Percentiles rank a stretch among this genome's conserved stretches.
phyloP scores from a whole-genome alignment of 2,888 invertebrate species.

The Nomada fabriciana region DNA sequence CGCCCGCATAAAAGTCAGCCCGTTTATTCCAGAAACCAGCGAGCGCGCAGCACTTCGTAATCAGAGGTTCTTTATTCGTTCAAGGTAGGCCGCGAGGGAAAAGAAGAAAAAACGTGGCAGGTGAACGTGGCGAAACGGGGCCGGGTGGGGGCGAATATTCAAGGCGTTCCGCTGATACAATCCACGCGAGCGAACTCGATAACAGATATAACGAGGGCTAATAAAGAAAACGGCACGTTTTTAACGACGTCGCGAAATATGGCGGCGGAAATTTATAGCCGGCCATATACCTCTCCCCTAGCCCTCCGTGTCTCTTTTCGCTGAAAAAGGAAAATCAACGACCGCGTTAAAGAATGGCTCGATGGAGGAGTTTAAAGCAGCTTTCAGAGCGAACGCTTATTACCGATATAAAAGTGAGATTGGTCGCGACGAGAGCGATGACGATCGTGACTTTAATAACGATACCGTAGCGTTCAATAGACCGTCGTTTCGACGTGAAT shows the following conservation, averaged over 20 bases:
- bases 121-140: not conserved
- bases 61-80: not conserved
- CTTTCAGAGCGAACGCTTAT: slow-evolving; percentile 41
- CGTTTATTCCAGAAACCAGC: no score
- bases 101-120: not conserved
- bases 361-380: slow-evolving; percentile 17
- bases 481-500: not conserved
- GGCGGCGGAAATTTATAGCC: slow-evolving; percentile 32
- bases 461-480: slow-evolving; percentile 32
- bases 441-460: slow-evolving; percentile 52
- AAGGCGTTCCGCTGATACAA: slow-evolving; percentile 14
- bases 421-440: slow-evolving; percentile 22
- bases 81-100: not conserved
- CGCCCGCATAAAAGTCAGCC: no score
- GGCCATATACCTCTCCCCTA: not conserved
- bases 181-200: slow-evolving; percentile 24
- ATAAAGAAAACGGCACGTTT: slow-evolving; percentile 34
- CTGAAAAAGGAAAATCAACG: not conserved
- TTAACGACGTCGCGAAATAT: slow-evolving; percentile 41
- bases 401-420: slow-evolving; percentile 44
- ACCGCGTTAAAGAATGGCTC: not conserved
- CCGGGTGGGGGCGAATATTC: not conserved
- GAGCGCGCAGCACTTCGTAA: not conserved
- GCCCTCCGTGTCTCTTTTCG: not conserved
- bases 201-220: slow-evolving; percentile 24